Conservation (phyloP, 2,797 vertebrate species). For the Hirundo rustica region DNA sequence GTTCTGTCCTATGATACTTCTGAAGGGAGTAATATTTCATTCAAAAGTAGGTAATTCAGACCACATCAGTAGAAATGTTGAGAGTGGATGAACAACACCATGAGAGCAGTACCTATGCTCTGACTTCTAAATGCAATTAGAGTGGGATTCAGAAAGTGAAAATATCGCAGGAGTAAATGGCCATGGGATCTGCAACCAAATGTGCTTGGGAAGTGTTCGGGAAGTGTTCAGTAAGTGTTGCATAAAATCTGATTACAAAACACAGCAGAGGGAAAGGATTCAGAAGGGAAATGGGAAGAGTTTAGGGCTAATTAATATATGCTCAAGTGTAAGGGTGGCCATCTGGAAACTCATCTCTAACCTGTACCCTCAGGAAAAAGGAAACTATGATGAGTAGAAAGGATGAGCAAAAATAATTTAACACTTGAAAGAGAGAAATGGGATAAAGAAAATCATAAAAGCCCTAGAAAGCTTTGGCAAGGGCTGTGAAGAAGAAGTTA, state of each 20-base stretch:
- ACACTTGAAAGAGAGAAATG: not conserved
- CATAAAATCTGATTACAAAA: constrained; percentile 40
- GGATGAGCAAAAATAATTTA: not conserved
- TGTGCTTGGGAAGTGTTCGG: not conserved
- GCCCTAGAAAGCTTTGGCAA: not conserved
- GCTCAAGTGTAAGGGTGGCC: not conserved
- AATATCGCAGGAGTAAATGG: not conserved
- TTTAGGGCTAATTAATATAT: not conserved
- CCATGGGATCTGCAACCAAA: not conserved
- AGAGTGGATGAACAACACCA: not conserved
- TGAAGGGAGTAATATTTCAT: not conserved
- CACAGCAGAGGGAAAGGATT: not conserved
- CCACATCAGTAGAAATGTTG: not conserved
- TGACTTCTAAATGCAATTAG: not conserved
- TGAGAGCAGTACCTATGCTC: not conserved
- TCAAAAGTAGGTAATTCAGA: not conserved
- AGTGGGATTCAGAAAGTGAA: not conserved
- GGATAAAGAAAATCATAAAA: not conserved
- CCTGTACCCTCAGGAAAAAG: not conserved
- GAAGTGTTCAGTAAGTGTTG: not conserved
- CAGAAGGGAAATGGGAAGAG: constrained; percentile 8
- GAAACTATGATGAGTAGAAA: not conserved
- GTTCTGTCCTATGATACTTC: not conserved
- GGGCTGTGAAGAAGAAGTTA: not conserved
- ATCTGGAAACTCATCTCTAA: constrained; percentile 19